Conservation (phyloP, 2,797 vertebrate species). For the Esox lucius region DNA sequence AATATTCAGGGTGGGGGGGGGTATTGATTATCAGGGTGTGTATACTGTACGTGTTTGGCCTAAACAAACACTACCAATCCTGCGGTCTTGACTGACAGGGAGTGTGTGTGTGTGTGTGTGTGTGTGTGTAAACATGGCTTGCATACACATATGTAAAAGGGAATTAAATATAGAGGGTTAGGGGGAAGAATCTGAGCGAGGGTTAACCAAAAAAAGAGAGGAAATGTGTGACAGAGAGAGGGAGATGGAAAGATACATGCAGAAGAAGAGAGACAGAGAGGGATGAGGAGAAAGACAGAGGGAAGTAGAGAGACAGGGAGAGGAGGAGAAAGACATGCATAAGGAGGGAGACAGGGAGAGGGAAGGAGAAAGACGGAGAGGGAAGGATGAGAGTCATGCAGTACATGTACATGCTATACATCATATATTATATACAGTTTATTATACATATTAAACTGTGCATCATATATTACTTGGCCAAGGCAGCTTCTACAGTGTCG, state of each 20-base stretch:
- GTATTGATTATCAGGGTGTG: conserved; percentile 72
- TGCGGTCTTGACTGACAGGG: conserved; percentile 63
- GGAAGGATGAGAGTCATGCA: too few relatives aligned
- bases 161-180: background rate
- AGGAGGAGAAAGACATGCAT: background rate
- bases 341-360: background rate
- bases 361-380: background rate
- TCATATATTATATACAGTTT: too few relatives aligned
- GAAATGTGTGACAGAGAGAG: too few relatives aligned
- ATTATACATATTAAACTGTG: too few relatives aligned
- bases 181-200: too few relatives aligned
- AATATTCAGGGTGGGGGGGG: conserved; percentile 70
- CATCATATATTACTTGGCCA: conserved; percentile 25
- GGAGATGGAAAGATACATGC: too few relatives aligned
- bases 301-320: background rate
- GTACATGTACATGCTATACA: too few relatives aligned
- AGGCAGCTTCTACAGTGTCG: conserved; percentile 8
- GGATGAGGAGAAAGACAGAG: background rate
- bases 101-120: conserved; percentile 13
- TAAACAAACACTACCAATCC: conserved; percentile 68
- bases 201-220: too few relatives aligned
- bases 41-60: conserved; percentile 69
- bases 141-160: background rate
- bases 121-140: background rate
- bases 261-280: too few relatives aligned